Evolutionary conservation across 2,888 invertebrate species (phyloP), one percentile per base, ranked within the genome.

Genomic region (Drosophila pegasa): DNA sequence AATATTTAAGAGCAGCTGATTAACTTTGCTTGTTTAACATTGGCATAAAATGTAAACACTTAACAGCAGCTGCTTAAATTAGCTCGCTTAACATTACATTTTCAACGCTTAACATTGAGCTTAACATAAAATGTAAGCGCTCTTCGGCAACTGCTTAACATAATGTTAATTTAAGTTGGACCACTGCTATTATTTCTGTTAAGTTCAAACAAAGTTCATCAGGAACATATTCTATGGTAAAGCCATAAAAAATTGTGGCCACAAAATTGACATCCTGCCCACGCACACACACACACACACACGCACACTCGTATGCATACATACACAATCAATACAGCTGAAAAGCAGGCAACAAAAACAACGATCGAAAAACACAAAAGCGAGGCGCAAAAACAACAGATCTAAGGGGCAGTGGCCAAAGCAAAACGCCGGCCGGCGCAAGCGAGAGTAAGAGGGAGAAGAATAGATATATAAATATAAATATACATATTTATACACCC

Each of bases 341-440:
- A 45, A 68, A 47, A 74, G 68, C 57, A 37, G 27, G 54, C 56
- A 50, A 58, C 45, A 51, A 22, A 66, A 66, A 56, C 8, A 52
- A 47, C 40, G 37, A 18, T 58, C 33, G 16, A 27, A 29, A 20
- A 71, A 47, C 38, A 18, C 18, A 33, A 37, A 64, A 37, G n/a
- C 43, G 14, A n/a, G 41, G 5, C 33, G 35, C 55, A 55, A 58
- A 55, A 51, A 22, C 31, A 16, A 22, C 22, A 68, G 68, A 72
- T 68, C 68, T 35, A 74, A 62, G 68, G 41, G 50, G 62, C 50
- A 59, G 38, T 29, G 18, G 38, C 18, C 9, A 45, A 38, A 37
- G 56, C 56, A 41, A 56, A 54, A 33, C 20, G 37, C 59, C 59
- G 59, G 45, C 55, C 55, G 59, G 67, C 55, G 9, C 35, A 35